Conservation (phyloP, 2,797 vertebrate species). For the Gymnoscopelus braueri region DNA sequence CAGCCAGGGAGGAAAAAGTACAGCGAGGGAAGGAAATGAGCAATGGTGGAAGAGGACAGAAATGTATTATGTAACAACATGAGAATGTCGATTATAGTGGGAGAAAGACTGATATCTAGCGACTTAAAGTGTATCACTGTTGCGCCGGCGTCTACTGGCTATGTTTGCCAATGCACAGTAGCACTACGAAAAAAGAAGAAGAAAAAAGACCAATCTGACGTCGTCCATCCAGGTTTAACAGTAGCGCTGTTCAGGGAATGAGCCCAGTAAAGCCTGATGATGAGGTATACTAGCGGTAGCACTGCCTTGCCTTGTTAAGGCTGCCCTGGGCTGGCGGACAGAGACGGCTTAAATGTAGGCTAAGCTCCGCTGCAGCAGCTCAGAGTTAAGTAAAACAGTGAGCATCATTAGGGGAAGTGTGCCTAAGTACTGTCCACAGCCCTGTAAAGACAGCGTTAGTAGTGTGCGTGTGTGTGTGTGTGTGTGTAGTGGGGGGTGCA, state of each 20-base stretch:
- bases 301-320: slow-evolving; percentile 47
- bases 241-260: slow-evolving; percentile 21
- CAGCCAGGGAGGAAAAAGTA: background rate
- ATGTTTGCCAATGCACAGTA: slow-evolving; percentile 23
- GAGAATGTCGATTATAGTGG: slow-evolving; percentile 11
- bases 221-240: slow-evolving; percentile 41
- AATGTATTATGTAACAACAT: slow-evolving; percentile 16
- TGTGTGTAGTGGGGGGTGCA: slow-evolving; percentile 49
- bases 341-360: slow-evolving; percentile 52
- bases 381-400: slow-evolving; percentile 52
- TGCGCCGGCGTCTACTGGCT: slow-evolving; percentile 21
- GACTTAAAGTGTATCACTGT: slow-evolving; percentile 19
- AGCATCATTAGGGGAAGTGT: slow-evolving; percentile 65
- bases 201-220: slow-evolving; percentile 43
- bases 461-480: slow-evolving; percentile 3
- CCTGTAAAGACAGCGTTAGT: slow-evolving; percentile 54
- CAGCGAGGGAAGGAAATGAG: background rate
- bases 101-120: background rate
- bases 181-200: slow-evolving; percentile 31
- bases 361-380: slow-evolving; percentile 31
- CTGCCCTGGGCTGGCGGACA: slow-evolving; percentile 25
- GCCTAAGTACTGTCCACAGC: slow-evolving; percentile 56
- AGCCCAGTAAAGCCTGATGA: slow-evolving; percentile 32
- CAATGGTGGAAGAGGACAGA: slow-evolving; percentile 25
- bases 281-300: slow-evolving; percentile 25